These are phyloP conservation scores for Nylanderia fulva DNA, from an alignment of 1,140 invertebrate species.

Conservation along the genomic window DNA sequence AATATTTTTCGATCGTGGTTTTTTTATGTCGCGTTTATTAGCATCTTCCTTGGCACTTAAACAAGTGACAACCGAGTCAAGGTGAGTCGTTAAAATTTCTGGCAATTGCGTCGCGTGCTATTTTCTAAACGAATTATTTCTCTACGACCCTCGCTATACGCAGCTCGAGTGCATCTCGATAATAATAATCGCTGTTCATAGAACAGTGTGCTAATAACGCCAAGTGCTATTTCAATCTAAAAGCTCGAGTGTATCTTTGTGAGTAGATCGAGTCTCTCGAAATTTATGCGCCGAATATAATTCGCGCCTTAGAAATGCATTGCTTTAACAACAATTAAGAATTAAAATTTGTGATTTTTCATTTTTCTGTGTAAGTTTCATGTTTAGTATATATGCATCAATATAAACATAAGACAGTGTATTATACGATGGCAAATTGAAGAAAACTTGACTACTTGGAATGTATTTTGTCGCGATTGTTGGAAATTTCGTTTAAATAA, in stretches of 20 bases:
- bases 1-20: neutral
- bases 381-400: neutral
- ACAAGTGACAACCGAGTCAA: neutral
- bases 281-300: neutral
- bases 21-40: neutral
- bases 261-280: neutral
- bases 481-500: too few species aligned
- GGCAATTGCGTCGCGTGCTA: slow-evolving; percentile 3
- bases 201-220: slow-evolving; percentile 21
- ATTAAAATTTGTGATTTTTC: neutral
- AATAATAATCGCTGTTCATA: slow-evolving; percentile 24
- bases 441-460: neutral
- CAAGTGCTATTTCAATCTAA: slow-evolving; percentile 46
- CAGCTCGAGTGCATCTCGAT: slow-evolving; percentile 12
- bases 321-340: neutral
- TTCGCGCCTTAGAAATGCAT: neutral
- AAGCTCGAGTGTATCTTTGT: neutral
- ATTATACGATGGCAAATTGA: neutral
- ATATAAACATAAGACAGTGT: neutral
- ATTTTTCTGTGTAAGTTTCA: neutral
- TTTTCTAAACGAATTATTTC: slow-evolving; percentile 34
- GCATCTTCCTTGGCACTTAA: neutral
- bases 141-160: neutral
- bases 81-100: slow-evolving; percentile 1
- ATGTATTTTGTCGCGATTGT: too few species aligned